Conservation (phyloP, 2,113 vertebrate species). For the Tichodroma muraria region DNA sequence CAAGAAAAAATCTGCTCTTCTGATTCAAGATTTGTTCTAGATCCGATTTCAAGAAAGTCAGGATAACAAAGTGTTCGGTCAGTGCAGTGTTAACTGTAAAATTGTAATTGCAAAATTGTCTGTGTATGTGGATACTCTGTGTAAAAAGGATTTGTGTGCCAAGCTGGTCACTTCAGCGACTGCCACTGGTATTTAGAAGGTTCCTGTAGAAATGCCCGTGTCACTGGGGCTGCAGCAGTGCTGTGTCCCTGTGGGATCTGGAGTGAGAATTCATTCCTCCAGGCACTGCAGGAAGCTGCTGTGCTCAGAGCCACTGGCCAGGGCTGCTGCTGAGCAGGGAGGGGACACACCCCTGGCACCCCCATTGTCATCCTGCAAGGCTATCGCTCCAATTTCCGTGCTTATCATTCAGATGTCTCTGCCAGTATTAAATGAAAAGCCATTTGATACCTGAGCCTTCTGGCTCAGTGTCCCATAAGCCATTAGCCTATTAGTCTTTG, state of each 20-base stretch:
- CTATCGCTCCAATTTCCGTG: conserved; percentile 64
- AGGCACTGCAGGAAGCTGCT: neutral
- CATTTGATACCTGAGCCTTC: conserved; percentile 12
- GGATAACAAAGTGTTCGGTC: neutral
- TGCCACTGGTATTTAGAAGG: neutral
- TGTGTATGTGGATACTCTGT: fast-evolving
- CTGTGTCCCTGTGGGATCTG: neutral
- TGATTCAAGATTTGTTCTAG: neutral
- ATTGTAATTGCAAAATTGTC: no score
- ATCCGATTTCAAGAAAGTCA: neutral
- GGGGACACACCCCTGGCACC: conserved; percentile 60
- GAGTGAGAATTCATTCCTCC: neutral
- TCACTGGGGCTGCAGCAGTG: neutral
- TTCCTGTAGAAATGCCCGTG: neutral
- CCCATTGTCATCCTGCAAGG: conserved; percentile 64
- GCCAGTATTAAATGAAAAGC: conserved; percentile 66
- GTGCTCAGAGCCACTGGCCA: neutral
- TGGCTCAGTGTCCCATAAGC: conserved; percentile 67
- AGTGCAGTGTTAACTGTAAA: neutral
- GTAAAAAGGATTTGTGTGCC: neutral
- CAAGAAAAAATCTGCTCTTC: neutral
- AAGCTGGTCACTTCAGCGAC: neutral
- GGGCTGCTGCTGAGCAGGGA: conserved; percentile 61
- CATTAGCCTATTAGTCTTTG: conserved; percentile 70
- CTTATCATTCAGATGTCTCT: conserved; percentile 67